phyloP scores from a whole-genome alignment of 2,797 vertebrate species.

The Karalla daura region DNA sequence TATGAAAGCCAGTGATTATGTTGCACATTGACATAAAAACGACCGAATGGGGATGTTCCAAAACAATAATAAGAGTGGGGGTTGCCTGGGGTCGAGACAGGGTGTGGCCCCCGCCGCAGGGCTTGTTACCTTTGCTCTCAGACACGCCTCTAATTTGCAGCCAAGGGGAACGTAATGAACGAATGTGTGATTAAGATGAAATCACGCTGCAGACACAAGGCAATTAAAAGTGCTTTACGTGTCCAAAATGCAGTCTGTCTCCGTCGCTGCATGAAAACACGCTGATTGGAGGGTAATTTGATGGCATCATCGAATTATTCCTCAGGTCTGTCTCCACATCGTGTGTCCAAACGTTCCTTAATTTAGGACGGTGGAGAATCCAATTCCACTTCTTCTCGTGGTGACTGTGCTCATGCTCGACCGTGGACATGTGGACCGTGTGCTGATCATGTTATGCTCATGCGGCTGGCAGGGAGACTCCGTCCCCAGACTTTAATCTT shows the following conservation, averaged over 20 bases:
- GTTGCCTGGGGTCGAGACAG: conserved; percentile 49
- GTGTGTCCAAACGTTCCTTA: conserved; percentile 24
- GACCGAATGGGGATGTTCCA: conserved; percentile 57
- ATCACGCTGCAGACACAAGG: conserved; percentile 65
- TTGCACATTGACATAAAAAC: conserved; percentile 54
- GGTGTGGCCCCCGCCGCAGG: conserved; percentile 54
- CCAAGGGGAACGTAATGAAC: conserved; percentile 68
- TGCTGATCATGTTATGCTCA: conserved; percentile 51
- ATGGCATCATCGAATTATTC: conserved; percentile 18
- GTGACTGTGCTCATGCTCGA: not conserved
- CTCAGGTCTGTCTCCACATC: conserved; percentile 38
- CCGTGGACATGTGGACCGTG: conserved; percentile 14
- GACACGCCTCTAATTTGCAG: conserved; percentile 65
- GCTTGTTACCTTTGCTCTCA: conserved; percentile 62
- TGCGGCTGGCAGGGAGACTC: conserved; percentile 55
- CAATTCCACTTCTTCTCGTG: not conserved
- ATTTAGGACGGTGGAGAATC: no score
- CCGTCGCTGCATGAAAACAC: conserved; percentile 73
- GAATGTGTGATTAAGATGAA: conserved; percentile 59
- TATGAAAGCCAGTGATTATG: conserved; percentile 61
- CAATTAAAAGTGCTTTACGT: conserved; percentile 73
- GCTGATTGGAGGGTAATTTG: conserved; percentile 76
- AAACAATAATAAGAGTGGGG: conserved; percentile 61
- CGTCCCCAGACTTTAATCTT: conserved; percentile 63
- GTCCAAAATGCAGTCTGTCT: conserved; percentile 73